Evolutionary conservation across 2,888 invertebrate genomes (phyloP), one percentile per base, ranked within the genome.

Genomic region (Drosophila neotestacea): DNA sequence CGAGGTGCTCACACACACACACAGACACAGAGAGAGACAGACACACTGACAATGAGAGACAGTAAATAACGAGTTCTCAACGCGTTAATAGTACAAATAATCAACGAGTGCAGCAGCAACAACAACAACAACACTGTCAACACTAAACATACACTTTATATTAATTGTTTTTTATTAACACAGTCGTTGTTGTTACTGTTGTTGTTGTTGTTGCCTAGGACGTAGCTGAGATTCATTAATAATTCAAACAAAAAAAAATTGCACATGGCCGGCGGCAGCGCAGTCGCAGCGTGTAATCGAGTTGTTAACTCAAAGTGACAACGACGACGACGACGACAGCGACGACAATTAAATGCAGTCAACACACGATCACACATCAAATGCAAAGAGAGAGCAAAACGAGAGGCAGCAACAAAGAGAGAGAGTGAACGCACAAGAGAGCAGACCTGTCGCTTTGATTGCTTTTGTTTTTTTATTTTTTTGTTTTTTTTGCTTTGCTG

Each of bases 251-350:
- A 22, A 22, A 22, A 22, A 22, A 86, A 86, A 85, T 79, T 84
- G 84, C 86, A 83, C 81, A 81, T 88, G 85, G 84, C 87, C 82
- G 82, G 82, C 87, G 79, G 85, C 84, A 77, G 70, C 63, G 74
- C 84, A 74, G 84, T 73, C 74, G 85, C 79, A 65, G 72, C 80
- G 77, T 89, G 88, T 90, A 90, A 90, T 90, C 90, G 89, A 89
- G 88, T 90, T 90, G 90, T 90, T 89, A 88, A 83, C 78, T 86
- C 87, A 79, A 81, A 81, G 80, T 88, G 89, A 89, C 89, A 89
- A 81, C 81, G 84, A 41, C 73, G 60, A 48, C 64, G 34, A 36
- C 51, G 27, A 51, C 48, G 52, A 66, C 69, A 48, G 47, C 58
- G 70, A 62, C 74, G 73, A 85, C 87, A 85, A 85, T 82, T 85